These are phyloP conservation scores for Microctenopoma steveboyesi DNA, from an alignment of 2,797 vertebrate species.

Conservation along the genomic window DNA sequence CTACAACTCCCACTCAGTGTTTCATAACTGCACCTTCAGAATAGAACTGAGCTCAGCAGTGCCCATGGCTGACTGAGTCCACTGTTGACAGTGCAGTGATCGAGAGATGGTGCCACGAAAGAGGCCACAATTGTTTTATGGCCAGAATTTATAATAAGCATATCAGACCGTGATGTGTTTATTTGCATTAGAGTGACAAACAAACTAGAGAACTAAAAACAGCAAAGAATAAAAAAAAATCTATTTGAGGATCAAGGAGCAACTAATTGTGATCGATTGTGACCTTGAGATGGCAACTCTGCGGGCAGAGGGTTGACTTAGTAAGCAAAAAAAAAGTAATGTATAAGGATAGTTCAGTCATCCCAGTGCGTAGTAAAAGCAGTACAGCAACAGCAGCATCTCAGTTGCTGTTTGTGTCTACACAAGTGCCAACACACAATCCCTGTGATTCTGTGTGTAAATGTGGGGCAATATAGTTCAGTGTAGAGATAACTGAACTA, in stretches of 20 bases:
- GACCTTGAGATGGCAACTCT: too few species aligned
- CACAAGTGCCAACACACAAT: too few species aligned
- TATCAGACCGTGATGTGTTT: constrained; percentile 17
- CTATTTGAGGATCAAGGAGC: not conserved
- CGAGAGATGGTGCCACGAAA: constrained; percentile 40
- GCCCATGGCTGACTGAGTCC: constrained; percentile 35
- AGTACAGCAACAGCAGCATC: too few species aligned
- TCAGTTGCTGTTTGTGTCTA: too few species aligned
- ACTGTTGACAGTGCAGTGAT: constrained; percentile 39
- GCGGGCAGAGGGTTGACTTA: not conserved
- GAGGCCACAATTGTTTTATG: constrained; percentile 38
- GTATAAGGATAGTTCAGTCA: not conserved
- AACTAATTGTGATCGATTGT: not conserved
- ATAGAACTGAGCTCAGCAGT: constrained; percentile 43
- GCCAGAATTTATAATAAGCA: constrained; percentile 32
- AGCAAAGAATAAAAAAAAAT: not conserved
- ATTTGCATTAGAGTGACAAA: constrained; percentile 7
- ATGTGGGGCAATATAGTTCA: too few species aligned
- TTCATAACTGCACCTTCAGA: constrained; percentile 67
- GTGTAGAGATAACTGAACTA: too few species aligned
- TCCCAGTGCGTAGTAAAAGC: too few species aligned
- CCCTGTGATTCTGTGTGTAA: too few species aligned
- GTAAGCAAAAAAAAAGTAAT: not conserved
- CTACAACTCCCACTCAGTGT: constrained; percentile 69
- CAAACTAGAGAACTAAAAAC: not conserved